These are phyloP conservation scores for Xiphophorus hellerii DNA, from an alignment of 2,113 vertebrate genomes.

Conservation along the genomic window DNA sequence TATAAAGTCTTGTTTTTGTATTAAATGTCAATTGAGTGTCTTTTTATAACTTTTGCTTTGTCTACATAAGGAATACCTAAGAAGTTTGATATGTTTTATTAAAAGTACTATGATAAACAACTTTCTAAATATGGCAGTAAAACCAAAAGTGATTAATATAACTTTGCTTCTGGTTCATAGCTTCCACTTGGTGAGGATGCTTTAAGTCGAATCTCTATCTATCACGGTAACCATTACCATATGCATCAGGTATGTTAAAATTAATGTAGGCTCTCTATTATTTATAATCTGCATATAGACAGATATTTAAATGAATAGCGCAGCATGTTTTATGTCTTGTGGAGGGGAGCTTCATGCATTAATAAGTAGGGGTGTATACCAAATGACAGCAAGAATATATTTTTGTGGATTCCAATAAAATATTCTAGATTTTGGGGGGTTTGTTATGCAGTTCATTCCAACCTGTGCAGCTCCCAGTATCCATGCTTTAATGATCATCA, in stretches of 20 bases:
- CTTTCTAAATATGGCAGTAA: not conserved
- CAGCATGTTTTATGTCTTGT: constrained; percentile 20
- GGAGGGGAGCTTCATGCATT: constrained; percentile 30
- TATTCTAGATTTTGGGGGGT: not conserved
- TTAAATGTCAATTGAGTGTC: not conserved
- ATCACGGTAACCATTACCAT: constrained; percentile 24
- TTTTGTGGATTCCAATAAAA: constrained; percentile 18
- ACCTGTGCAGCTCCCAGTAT: not conserved
- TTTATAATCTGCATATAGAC: constrained; percentile 56
- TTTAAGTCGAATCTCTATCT: not conserved
- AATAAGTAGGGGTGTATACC: constrained; percentile 27
- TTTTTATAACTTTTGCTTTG: not conserved
- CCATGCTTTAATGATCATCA: not conserved
- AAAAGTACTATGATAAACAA: not conserved
- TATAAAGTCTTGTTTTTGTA: not conserved
- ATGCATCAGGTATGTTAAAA: constrained; percentile 15
- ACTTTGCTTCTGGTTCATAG: not conserved
- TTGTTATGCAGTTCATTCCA: constrained; percentile 17
- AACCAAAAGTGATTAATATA: not conserved
- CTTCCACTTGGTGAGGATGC: not conserved
- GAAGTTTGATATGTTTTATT: not conserved
- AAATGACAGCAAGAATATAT: constrained; percentile 11
- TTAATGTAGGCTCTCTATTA: constrained; percentile 39
- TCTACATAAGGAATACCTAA: not conserved
- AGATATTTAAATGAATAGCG: constrained; percentile 46